Conservation (phyloP, 2,888 invertebrate genomes). For the Deilephila elpenor region DNA sequence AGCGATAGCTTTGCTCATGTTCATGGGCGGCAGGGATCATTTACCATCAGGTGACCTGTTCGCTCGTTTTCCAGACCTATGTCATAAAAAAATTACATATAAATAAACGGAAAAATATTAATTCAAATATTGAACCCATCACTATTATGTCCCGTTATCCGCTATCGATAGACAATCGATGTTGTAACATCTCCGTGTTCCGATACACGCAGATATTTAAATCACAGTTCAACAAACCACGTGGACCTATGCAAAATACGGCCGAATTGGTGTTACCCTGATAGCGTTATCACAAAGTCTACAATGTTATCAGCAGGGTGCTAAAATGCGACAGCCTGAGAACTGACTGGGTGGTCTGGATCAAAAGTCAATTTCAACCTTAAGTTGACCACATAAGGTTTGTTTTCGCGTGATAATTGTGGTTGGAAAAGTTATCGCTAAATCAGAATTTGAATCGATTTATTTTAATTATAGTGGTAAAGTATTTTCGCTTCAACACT, state of each 20-base stretch:
- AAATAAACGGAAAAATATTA: not conserved
- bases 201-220: conserved; percentile 28
- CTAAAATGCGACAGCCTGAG: conserved; percentile 54
- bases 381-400: not conserved
- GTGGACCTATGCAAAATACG: conserved; percentile 50
- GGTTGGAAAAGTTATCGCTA: not conserved
- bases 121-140: not conserved
- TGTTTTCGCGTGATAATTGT: conserved; percentile 9
- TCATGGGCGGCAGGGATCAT: too few species aligned
- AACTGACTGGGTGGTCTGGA: conserved; percentile 35
- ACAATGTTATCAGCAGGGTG: conserved; percentile 60
- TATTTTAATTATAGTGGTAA: conserved; percentile 23
- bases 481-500: not conserved
- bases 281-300: conserved; percentile 59
- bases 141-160: conserved; percentile 19
- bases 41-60: too few species aligned
- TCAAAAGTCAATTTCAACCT: conserved; percentile 1
- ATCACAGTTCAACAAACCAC: conserved; percentile 32
- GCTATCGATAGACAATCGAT: conserved; percentile 12
- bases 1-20: too few species aligned
- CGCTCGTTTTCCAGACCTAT: too few species aligned
- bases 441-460: conserved; percentile 18
- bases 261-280: conserved; percentile 53
- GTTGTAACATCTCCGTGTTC: conserved; percentile 21
- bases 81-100: too few species aligned